Evolutionary conservation across 2,797 vertebrate genomes (phyloP).

Genomic region (Argya squamiceps): DNA sequence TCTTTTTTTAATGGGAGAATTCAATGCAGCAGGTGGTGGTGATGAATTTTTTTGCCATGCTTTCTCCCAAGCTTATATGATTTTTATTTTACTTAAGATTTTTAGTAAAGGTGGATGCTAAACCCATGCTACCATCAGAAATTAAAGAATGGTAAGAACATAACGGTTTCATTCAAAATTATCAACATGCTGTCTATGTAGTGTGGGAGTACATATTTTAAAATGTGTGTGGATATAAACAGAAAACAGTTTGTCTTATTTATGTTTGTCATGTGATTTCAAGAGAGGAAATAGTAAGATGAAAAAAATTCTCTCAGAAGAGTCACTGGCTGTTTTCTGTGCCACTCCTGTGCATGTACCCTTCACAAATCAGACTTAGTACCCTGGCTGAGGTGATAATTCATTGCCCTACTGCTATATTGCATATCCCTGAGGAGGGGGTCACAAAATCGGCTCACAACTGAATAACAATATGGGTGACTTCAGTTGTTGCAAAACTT

Average conservation of each 20-base stretch:
- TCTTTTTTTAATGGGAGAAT: neutral
- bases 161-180: neutral
- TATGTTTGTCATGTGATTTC: neutral
- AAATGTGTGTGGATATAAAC: neutral
- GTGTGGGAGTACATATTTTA: neutral
- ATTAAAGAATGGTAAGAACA: neutral
- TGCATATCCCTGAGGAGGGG: neutral
- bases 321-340: neutral
- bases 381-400: neutral
- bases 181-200: neutral
- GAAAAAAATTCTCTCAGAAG: neutral
- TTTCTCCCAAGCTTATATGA: neutral
- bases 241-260: neutral
- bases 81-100: neutral
- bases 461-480: neutral
- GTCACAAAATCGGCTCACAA: neutral
- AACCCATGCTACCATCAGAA: neutral
- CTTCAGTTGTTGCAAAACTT: neutral
- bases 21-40: neutral
- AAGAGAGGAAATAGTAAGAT: neutral
- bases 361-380: neutral
- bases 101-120: neutral
- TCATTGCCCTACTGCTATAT: neutral
- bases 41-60: neutral
- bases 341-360: neutral